Base-by-base conservation (phyloP, 1,140 invertebrate genomes). In the Agraylea sexmaculata region DNA sequence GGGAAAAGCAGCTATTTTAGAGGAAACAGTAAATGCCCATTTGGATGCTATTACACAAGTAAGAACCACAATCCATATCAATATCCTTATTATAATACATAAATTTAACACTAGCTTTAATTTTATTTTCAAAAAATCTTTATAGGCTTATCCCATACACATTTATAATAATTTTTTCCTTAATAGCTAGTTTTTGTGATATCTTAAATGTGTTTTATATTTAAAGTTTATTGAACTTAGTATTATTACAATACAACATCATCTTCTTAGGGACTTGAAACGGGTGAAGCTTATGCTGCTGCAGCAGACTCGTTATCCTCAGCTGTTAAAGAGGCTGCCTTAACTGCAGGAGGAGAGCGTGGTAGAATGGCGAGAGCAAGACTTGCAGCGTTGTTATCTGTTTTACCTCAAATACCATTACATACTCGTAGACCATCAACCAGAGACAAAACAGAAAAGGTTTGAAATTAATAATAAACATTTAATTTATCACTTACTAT, bases 11-110 rank as follows among this genome's bases (percentile, higher is more conserved):
- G 30, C 8, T 16, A 29, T 31, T 7, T 25, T 44, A n/a, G 36
- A 53, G 42, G 53, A 57, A 16, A 52, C 52, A 13, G 25, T 54
- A 20, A 37, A 46, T 30, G 15, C 31, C 3, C 43, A 49, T 31
- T 27, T 49, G 8, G 47, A 49, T 32, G 11, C 40, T 23, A 49
- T 49, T 17, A 43, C 17, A 11, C 43, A 42, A 32, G 47, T 49
- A 16, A n/a, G n/a, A n/a, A n/a, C n/a, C n/a, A n/a, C n/a, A n/a
- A n/a, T n/a, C n/a, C n/a, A n/a, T n/a, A n/a, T n/a, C n/a, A n/a
- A n/a, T n/a, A n/a, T n/a, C n/a, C n/a, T n/a, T n/a, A n/a, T n/a
- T n/a, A n/a, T n/a, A n/a, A n/a, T n/a, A n/a, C n/a, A n/a, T n/a
- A n/a, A n/a, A n/a, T n/a, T n/a, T n/a, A n/a, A n/a, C n/a, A n/a